Percentiles rank a stretch among this genome's conserved stretches.
Evolutionary conservation across 1,140 invertebrate genomes (phyloP).

Genomic region (Danaus melanippus): DNA sequence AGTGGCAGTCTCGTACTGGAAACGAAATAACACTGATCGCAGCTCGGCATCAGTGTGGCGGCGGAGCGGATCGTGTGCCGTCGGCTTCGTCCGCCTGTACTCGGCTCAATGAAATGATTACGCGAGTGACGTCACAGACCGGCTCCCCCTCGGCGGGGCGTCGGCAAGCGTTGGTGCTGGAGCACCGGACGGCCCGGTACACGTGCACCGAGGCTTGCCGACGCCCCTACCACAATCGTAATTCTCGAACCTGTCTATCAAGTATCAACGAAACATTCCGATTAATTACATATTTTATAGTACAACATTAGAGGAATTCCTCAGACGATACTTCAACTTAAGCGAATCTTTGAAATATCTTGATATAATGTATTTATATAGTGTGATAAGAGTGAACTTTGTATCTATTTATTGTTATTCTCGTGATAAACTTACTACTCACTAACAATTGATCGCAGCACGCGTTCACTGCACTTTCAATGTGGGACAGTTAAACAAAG

Average conservation of each 20-base stretch:
- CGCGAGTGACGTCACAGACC: slow-evolving; percentile 36
- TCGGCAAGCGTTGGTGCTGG: too few species aligned
- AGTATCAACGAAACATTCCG: not conserved
- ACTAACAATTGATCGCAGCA: not conserved
- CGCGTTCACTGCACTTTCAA: slow-evolving; percentile 8
- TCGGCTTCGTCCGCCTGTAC: slow-evolving; percentile 39
- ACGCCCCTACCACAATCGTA: slow-evolving; percentile 13
- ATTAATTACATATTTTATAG: not conserved
- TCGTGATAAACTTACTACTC: too few species aligned
- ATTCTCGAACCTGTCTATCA: slow-evolving; percentile 6
- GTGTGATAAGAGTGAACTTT: too few species aligned
- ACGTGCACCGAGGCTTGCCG: slow-evolving; percentile 17
- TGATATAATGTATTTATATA: too few species aligned
- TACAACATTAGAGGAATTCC: too few species aligned
- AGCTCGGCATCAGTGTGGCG: slow-evolving; percentile 38
- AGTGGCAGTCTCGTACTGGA: slow-evolving; percentile 58
- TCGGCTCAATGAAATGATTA: slow-evolving; percentile 51
- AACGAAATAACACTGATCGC: slow-evolving; percentile 44
- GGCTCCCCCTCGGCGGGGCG: slow-evolving; percentile 12
- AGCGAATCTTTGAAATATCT: too few species aligned
- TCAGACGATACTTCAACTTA: too few species aligned
- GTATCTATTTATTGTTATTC: too few species aligned
- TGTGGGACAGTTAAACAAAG: slow-evolving; percentile 8
- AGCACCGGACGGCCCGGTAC: slow-evolving; percentile 19
- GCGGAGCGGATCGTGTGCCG: slow-evolving; percentile 34